Evolutionary conservation across 2,113 vertebrate species (phyloP), one percentile per base, ranked within the genome.

Genomic region (Herpetotheres cachinnans): DNA sequence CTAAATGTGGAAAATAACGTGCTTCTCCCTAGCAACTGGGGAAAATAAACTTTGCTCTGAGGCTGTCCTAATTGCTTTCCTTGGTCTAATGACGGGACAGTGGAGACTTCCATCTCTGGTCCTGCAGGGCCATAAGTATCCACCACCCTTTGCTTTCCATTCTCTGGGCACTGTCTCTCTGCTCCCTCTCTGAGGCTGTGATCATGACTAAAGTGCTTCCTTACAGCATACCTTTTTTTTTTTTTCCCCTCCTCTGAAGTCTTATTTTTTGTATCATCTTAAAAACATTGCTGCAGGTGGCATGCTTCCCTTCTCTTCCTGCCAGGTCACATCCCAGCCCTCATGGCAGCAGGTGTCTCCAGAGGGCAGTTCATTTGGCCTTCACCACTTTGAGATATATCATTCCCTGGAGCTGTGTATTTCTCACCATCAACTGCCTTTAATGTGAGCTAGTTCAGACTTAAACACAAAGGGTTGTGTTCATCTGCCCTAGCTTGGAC

Each of bases 391-490:
- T 10, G 42, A 59, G 83, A n/a, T 32, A 3, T 1, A 5, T 26
- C 18, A 3, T 42, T 50, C 69, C 76, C 61, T 40, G 77, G 71
- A 73, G 82, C 69, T 63, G 44, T 3, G 2, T 11, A 3, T 61
- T 67, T 79, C 55, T 65, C 54, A 6, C 54, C 40, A 18, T 26
- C 76, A 1, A 1, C 26, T 30, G 42, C 44, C 49, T 50, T 69
- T n/a, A 6, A 3, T 0, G 6, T 26, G 63, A 61, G 32, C 38
- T 2, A 0, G 6, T n/a, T 27, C 38, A 40, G 42, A 2, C 36
- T 32, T 27, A 3, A 26, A 17, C 56, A 50, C 10, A 2, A 54
- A 40, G 66, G 21, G 7, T 14, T 66, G 34, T 20, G 32, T 73
- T 79, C 78, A 40, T 58, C 66, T 61, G 46, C 58, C 19, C 15